These are phyloP conservation scores for Corella eumyota DNA, from an alignment of 23 tunicate species.

Conservation along the genomic window DNA sequence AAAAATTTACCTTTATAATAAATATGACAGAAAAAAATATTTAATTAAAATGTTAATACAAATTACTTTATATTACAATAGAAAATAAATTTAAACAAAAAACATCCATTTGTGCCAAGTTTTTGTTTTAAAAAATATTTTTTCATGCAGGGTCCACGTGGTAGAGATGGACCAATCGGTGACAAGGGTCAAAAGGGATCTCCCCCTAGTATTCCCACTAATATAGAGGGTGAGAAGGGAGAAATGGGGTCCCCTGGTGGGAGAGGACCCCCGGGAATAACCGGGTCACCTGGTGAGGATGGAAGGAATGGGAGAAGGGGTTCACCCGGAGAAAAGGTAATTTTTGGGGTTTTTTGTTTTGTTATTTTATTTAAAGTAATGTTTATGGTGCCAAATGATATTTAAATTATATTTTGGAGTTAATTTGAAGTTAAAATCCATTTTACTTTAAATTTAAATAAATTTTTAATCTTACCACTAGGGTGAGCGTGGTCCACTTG, in stretches of 20 bases:
- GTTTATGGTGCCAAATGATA: not conserved
- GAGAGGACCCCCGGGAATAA: conserved; percentile 42
- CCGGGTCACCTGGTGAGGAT: conserved; percentile 47
- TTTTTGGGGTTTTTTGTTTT: not conserved
- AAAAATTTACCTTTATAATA: no score
- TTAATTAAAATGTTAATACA: not conserved
- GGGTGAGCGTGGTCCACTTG: conserved; percentile 36
- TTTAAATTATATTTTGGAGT: not conserved
- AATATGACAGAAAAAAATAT: not conserved
- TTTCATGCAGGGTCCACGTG: conserved; percentile 29
- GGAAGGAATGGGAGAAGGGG: conserved; percentile 43
- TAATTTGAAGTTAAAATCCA: no score
- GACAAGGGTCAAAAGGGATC: conserved; percentile 45
- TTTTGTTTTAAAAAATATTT: no score
- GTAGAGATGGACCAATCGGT: conserved; percentile 31
- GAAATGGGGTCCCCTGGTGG: conserved; percentile 57
- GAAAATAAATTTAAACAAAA: not conserved
- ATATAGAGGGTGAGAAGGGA: conserved; percentile 37
- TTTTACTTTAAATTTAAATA: no score
- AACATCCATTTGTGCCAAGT: no score
- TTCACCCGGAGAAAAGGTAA: conserved; percentile 56
- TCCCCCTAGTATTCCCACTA: conserved; percentile 3
- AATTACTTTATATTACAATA: not conserved
- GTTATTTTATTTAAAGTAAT: not conserved
- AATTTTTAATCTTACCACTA: not conserved